Evolutionary conservation across 2,888 invertebrate genomes (phyloP).

Genomic region (Sturmia bella): DNA sequence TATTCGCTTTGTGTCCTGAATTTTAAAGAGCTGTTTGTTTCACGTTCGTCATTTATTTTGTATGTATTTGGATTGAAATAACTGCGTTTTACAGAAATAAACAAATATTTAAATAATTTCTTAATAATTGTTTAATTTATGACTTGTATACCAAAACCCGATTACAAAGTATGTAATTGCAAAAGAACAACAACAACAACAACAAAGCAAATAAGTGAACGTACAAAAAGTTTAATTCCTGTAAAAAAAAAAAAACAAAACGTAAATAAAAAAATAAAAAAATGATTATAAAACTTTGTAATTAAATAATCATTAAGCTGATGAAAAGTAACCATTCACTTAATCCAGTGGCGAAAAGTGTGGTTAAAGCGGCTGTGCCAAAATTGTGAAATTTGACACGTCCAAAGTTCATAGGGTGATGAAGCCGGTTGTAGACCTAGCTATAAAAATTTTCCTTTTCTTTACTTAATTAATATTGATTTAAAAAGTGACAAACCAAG

Average conservation of each 20-base stretch:
- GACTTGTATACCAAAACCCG: slow-evolving; percentile 30
- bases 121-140: slow-evolving; percentile 59
- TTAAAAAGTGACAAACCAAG: no score
- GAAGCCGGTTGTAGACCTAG: no score
- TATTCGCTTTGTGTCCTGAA: slow-evolving; percentile 56
- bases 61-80: slow-evolving; percentile 43
- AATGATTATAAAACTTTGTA: slow-evolving; percentile 1
- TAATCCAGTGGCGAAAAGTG: neutral
- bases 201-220: slow-evolving; percentile 1
- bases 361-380: no score
- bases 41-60: slow-evolving; percentile 22
- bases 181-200: slow-evolving; percentile 1
- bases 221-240: slow-evolving; percentile 37
- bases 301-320: slow-evolving; percentile 47
- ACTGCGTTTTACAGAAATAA: slow-evolving; percentile 48
- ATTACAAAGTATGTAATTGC: slow-evolving; percentile 31
- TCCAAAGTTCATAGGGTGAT: no score
- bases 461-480: no score
- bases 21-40: slow-evolving; percentile 58
- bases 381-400: no score
- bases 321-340: slow-evolving; percentile 23
- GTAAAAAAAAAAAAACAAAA: slow-evolving; percentile 23
- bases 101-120: slow-evolving; percentile 28
- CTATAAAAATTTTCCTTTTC: no score
- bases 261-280: slow-evolving; percentile 15